Percentiles rank a stretch among this genome's conserved stretches.
These are phyloP conservation scores for Oligia latruncula DNA, from an alignment of 2,888 invertebrate species.

Conservation along the genomic window DNA sequence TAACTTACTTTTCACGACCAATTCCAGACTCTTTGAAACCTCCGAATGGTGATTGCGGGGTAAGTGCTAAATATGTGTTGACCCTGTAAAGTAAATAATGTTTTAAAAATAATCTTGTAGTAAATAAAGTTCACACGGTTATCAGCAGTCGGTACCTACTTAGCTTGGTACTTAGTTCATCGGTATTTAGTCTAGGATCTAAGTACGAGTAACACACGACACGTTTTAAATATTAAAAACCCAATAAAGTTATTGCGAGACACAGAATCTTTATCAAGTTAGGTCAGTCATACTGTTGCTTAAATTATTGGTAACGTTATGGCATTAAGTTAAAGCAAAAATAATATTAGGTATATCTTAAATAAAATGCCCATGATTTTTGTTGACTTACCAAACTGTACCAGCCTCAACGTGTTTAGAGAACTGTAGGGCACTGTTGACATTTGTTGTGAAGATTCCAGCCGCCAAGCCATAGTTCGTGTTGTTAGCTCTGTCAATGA, in stretches of 20 bases:
- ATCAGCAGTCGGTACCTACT: background rate
- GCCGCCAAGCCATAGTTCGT: constrained; percentile 95
- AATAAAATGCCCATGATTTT: background rate
- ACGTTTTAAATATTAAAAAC: background rate
- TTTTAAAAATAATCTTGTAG: background rate
- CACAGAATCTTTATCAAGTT: background rate
- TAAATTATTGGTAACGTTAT: background rate
- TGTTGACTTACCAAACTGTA: constrained; percentile 91
- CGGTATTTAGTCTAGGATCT: background rate
- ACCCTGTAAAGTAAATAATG: constrained; percentile 69
- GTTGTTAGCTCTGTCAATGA: constrained; percentile 94
- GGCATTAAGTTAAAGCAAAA: background rate
- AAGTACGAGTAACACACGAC: background rate
- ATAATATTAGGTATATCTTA: background rate
- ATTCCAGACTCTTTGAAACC: constrained; percentile 96
- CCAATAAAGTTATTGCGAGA: background rate
- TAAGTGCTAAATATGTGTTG: constrained; percentile 91
- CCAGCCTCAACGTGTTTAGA: constrained; percentile 94
- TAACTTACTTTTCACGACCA: constrained; percentile 88
- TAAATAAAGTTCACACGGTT: background rate
- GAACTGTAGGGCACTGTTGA: constrained; percentile 94
- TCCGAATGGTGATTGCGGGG: constrained; percentile 94
- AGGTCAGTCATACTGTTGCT: background rate
- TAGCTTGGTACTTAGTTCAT: background rate
- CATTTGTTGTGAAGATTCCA: constrained; percentile 94